Conservation (phyloP, 1,140 invertebrate genomes). For the Caerostris extrusa region DNA sequence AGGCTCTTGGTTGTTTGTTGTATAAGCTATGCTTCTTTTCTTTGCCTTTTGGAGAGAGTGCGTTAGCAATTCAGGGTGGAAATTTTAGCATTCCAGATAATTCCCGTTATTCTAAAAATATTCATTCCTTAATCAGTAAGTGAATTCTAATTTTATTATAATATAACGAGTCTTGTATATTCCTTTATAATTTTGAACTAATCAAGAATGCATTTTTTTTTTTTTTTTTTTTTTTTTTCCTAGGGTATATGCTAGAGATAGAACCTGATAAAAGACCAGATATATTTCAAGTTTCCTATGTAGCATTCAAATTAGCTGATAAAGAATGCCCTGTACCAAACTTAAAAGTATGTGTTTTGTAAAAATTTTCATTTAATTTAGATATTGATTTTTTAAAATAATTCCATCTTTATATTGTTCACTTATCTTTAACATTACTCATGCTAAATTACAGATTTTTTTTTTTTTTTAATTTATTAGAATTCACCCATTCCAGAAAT, state of each 20-base stretch:
- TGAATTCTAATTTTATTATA: constrained; percentile 75
- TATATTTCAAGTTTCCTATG: constrained; percentile 92
- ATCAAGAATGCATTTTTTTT: neutral
- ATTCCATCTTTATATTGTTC: too few relatives aligned
- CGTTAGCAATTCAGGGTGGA: constrained; percentile 95
- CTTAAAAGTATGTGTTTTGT: constrained; percentile 86
- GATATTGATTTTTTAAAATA: neutral
- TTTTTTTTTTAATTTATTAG: constrained; percentile 81
- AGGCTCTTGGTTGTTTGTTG: constrained; percentile 94
- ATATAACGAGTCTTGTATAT: neutral
- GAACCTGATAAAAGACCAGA: constrained; percentile 92
- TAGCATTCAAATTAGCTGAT: constrained; percentile 88
- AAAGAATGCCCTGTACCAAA: constrained; percentile 91
- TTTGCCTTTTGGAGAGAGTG: constrained; percentile 96
- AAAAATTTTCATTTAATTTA: neutral
- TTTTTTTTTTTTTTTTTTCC: constrained; percentile 80
- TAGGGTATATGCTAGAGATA: constrained; percentile 91
- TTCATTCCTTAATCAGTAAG: constrained; percentile 84
- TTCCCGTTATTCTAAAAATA: constrained; percentile 86
- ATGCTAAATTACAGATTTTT: neutral
- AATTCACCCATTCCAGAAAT: constrained; percentile 86
- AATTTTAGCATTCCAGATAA: constrained; percentile 93
- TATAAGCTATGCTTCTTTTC: constrained; percentile 96
- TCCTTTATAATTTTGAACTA: neutral
- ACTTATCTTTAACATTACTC: too few relatives aligned